These are phyloP conservation scores for Gymnobelideus leadbeateri DNA, from an alignment of 2,113 vertebrate genomes.

Conservation along the genomic window DNA sequence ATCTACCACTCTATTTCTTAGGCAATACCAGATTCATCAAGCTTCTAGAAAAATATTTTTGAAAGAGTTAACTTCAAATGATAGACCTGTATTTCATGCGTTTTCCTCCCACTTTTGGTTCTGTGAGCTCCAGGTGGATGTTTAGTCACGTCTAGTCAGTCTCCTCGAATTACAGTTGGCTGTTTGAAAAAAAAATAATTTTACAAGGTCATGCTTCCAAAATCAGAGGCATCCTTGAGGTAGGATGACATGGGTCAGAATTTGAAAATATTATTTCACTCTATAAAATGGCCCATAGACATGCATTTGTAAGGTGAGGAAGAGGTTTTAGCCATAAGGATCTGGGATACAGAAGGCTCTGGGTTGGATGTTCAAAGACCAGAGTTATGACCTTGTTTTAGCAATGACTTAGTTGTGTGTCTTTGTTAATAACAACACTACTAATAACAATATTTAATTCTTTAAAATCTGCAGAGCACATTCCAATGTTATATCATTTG, in stretches of 20 bases:
- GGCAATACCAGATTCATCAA: conserved; percentile 26
- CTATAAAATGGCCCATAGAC: background rate
- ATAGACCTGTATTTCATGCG: background rate
- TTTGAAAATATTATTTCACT: background rate
- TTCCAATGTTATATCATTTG: no score
- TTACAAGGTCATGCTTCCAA: background rate
- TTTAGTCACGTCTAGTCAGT: background rate
- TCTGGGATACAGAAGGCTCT: background rate
- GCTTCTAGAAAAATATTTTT: conserved; percentile 42
- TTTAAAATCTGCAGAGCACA: no score
- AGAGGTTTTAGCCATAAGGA: background rate
- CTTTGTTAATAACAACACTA: background rate
- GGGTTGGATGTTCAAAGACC: background rate
- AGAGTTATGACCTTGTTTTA: background rate
- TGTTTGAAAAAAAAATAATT: background rate
- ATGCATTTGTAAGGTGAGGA: background rate
- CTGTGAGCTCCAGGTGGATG: background rate
- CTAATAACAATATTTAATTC: background rate
- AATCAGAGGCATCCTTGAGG: background rate
- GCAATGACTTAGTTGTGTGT: background rate
- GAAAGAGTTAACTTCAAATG: conserved; percentile 29
- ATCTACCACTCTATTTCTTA: background rate
- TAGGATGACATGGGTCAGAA: background rate
- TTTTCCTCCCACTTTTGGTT: background rate
- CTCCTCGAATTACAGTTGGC: background rate